Percentiles rank a stretch among this genome's conserved stretches.
These are phyloP conservation scores for Vanessa cardui DNA, from an alignment of 2,888 invertebrate species.

Conservation along the genomic window DNA sequence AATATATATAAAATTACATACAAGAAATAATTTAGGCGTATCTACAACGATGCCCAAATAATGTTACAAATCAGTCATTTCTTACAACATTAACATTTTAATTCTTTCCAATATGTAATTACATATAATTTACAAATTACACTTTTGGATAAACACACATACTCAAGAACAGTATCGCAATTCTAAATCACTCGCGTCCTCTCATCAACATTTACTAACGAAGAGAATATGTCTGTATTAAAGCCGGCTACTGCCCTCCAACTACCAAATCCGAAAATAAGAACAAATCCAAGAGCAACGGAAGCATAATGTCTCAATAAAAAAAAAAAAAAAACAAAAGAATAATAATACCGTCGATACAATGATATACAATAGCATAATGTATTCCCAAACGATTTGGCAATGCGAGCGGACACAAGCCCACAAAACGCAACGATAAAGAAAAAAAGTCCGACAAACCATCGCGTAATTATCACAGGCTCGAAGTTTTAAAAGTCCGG, in stretches of 20 bases:
- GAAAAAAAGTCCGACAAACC: constrained; percentile 23
- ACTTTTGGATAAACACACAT: constrained; percentile 5
- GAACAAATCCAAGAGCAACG: neutral
- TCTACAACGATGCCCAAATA: constrained; percentile 68
- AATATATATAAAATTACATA: constrained; percentile 63
- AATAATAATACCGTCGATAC: neutral
- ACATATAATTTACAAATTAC: constrained; percentile 24
- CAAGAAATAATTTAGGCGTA: constrained; percentile 68
- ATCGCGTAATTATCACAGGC: constrained; percentile 54
- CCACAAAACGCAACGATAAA: neutral
- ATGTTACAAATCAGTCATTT: constrained; percentile 75
- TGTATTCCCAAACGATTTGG: neutral
- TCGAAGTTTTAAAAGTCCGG: constrained; percentile 47
- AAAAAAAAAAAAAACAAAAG: neutral
- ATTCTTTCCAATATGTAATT: constrained; percentile 28
- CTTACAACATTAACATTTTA: constrained; percentile 63
- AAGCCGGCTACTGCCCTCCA: constrained; percentile 6
- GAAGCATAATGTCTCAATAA: neutral
- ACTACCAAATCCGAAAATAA: constrained; percentile 7
- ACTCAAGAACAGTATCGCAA: constrained; percentile 15
- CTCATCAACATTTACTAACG: neutral
- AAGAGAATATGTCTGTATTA: neutral
- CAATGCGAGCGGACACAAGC: neutral
- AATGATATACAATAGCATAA: neutral
- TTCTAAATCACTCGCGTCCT: constrained; percentile 5